Evolutionary conservation across 2,888 invertebrate genomes (phyloP).

Genomic region (Leuctra nigra): DNA sequence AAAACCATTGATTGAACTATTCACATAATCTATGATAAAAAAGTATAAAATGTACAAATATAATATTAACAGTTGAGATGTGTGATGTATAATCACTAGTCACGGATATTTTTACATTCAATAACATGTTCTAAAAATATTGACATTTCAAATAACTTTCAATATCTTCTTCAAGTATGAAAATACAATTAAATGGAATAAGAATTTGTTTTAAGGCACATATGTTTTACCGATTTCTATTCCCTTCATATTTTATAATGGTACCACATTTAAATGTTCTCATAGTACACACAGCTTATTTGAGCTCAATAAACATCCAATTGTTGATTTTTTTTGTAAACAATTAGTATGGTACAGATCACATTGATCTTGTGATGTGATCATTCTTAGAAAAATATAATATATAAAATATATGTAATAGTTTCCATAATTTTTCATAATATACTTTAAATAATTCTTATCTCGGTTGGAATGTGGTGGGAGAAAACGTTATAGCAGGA

Average conservation of each 20-base stretch:
- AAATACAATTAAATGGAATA: not conserved
- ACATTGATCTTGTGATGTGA: no score
- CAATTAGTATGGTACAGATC: no score
- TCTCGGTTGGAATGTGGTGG: not conserved
- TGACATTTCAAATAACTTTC: not conserved
- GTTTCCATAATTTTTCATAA: no score
- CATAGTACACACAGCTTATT: no score
- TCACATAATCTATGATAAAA: not conserved
- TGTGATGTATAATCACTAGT: not conserved
- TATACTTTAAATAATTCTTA: not conserved
- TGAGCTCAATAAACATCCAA: no score
- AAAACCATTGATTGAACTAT: slow-evolving; percentile 8
- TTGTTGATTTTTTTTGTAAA: no score
- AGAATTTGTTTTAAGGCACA: no score
- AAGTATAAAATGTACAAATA: slow-evolving; percentile 11
- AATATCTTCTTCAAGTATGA: not conserved
- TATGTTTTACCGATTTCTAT: no score
- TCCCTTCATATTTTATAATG: no score
- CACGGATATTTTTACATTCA: not conserved
- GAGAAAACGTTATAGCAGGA: not conserved
- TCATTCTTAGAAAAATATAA: no score
- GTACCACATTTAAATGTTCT: no score
- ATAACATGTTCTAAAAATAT: not conserved
- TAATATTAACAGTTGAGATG: slow-evolving; percentile 9
- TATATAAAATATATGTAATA: no score